Percentiles rank a stretch among this genome's conserved stretches.
Evolutionary conservation across 2,797 vertebrate genomes (phyloP).

Genomic region (Phylloscopus collybita): DNA sequence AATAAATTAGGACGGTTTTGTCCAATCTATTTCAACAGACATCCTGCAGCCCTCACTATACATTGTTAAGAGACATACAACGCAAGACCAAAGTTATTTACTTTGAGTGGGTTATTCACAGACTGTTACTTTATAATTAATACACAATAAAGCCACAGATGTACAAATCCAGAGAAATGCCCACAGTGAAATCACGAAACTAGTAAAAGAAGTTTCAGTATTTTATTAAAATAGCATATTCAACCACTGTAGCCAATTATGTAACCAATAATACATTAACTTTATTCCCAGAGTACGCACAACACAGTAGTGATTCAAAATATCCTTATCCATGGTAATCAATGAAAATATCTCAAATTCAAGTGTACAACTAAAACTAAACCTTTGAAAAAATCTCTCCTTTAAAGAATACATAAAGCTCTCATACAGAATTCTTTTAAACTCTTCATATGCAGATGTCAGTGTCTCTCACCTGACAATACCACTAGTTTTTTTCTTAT

Average conservation of each 20-base stretch:
- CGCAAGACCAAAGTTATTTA: neutral
- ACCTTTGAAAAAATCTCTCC: constrained; percentile 70
- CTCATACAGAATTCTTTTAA: constrained; percentile 72
- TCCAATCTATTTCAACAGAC: neutral
- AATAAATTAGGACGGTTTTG: neutral
- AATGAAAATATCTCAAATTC: constrained; percentile 79
- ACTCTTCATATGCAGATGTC: constrained; percentile 60
- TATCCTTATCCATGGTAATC: constrained; percentile 74
- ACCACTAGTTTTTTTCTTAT: constrained; percentile 64
- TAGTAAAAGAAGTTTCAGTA: constrained; percentile 78
- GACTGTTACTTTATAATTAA: neutral
- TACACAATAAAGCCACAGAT: neutral
- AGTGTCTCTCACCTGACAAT: constrained; percentile 65
- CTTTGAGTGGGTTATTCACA: neutral
- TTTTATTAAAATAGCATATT: constrained; percentile 98
- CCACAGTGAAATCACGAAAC: constrained; percentile 1
- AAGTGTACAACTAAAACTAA: constrained; percentile 77
- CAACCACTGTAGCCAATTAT: constrained; percentile 81
- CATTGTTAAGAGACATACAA: neutral
- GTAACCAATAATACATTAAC: constrained; percentile 81
- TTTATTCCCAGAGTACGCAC: constrained; percentile 73
- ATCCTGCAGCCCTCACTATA: neutral
- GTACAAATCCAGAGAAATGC: neutral
- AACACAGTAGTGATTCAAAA: constrained; percentile 84
- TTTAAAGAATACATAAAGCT: constrained; percentile 78